Percentiles rank a stretch among this genome's conserved stretches.
These are phyloP conservation scores for Alcedo atthis DNA, from an alignment of 2,797 vertebrate species.

Conservation along the genomic window DNA sequence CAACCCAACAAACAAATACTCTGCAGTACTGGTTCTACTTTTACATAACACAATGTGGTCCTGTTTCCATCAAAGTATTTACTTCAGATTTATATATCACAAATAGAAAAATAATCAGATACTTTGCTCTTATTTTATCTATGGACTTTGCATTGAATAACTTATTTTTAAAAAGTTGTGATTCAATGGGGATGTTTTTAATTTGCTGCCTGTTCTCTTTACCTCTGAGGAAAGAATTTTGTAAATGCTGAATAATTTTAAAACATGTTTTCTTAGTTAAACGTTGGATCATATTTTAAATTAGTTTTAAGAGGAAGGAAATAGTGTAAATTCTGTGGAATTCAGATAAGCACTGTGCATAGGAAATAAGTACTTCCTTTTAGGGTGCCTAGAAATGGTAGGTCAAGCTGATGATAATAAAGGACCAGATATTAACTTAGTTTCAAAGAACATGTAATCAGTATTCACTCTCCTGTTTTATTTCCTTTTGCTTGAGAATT, in stretches of 20 bases:
- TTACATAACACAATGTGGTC: not conserved
- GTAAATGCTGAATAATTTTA: constrained; percentile 76
- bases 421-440: constrained; percentile 37
- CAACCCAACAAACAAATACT: not conserved
- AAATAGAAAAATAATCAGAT: constrained; percentile 47
- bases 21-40: not conserved
- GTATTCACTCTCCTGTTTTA: constrained; percentile 44
- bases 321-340: constrained; percentile 75
- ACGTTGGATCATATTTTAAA: constrained; percentile 75
- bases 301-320: constrained; percentile 78
- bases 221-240: constrained; percentile 73
- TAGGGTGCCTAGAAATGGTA: constrained; percentile 49
- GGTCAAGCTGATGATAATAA: constrained; percentile 60
- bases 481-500: constrained; percentile 7
- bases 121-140: constrained; percentile 37
- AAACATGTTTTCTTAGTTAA: constrained; percentile 78
- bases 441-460: constrained; percentile 45
- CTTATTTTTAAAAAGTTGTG: constrained; percentile 31
- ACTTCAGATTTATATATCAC: not conserved
- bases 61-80: not conserved
- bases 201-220: constrained; percentile 74
- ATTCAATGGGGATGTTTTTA: constrained; percentile 71
- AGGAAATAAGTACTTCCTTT: constrained; percentile 66
- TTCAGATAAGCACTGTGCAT: constrained; percentile 68
- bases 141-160: not conserved